A percentile compares a stretch with the other conserved stretches of the same genome.
Conservation (phyloP, 2,797 vertebrate genomes). For the Coreius guichenoti region DNA sequence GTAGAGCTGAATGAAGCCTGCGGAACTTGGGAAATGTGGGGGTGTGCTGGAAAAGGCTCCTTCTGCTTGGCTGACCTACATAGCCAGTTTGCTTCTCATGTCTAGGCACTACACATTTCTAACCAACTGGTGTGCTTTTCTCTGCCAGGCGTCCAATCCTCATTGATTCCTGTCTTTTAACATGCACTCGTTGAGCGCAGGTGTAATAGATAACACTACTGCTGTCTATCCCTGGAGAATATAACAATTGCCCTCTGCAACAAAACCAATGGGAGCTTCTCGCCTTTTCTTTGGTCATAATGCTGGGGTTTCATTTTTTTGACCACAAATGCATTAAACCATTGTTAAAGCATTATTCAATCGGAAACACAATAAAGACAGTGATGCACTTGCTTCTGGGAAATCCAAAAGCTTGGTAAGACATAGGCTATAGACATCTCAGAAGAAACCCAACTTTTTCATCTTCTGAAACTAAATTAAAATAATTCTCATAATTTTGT, state of each 20-base stretch:
- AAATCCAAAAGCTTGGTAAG: background rate
- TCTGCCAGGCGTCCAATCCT: slow-evolving; percentile 76
- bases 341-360: slow-evolving; percentile 9
- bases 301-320: slow-evolving; percentile 2
- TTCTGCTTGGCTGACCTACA: slow-evolving; percentile 87
- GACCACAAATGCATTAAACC: background rate
- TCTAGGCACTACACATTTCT: slow-evolving; percentile 77
- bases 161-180: slow-evolving; percentile 76
- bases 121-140: slow-evolving; percentile 74
- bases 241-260: slow-evolving; percentile 40
- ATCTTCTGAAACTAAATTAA: background rate
- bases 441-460: background rate
- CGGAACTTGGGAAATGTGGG: slow-evolving; percentile 77
- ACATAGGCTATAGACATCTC: background rate
- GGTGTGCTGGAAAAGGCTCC: slow-evolving; percentile 77
- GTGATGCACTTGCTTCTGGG: background rate
- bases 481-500: background rate
- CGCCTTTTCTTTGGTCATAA: slow-evolving; percentile 25
- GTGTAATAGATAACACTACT: slow-evolving; percentile 57
- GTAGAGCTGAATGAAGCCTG: slow-evolving; percentile 64
- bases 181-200: slow-evolving; percentile 64
- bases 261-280: slow-evolving; percentile 45
- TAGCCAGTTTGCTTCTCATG: slow-evolving; percentile 82
- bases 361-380: slow-evolving; percentile 1
- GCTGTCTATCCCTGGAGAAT: slow-evolving; percentile 56